Evolutionary conservation across 2,888 invertebrate species (phyloP).

Genomic region (Drosophila falleni): DNA sequence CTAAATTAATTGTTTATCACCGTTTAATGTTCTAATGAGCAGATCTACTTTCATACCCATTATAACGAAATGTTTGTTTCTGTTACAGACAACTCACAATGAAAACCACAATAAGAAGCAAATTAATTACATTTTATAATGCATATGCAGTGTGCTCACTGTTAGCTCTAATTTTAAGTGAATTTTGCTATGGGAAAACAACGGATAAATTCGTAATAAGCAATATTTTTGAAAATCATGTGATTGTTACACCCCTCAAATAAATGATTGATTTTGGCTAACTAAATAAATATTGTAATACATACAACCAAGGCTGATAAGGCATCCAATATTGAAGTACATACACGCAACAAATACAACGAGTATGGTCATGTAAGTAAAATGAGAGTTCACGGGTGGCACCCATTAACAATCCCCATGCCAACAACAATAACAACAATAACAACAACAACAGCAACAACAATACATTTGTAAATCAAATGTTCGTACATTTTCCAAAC

Average conservation of each 20-base stretch:
- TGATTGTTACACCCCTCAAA: conserved; percentile 13
- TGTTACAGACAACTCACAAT: background rate
- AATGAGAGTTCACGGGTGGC: conserved; percentile 3
- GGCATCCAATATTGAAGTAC: background rate
- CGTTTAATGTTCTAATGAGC: background rate
- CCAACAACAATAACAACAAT: background rate
- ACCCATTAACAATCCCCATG: background rate
- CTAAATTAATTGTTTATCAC: background rate
- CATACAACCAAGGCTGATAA: conserved; percentile 20
- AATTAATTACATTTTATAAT: background rate
- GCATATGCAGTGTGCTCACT: conserved; percentile 30
- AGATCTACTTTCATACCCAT: background rate
- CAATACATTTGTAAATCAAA: conserved; percentile 43
- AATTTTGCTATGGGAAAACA: conserved; percentile 9
- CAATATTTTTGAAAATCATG: conserved; percentile 33
- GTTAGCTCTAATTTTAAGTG: conserved; percentile 22
- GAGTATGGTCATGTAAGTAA: conserved; percentile 3
- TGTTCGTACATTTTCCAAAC: conserved; percentile 36
- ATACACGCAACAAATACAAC: conserved; percentile 8
- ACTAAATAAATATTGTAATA: conserved; percentile 9
- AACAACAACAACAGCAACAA: background rate
- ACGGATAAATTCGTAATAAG: conserved; percentile 23
- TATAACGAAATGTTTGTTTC: background rate
- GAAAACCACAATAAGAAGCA: background rate
- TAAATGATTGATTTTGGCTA: conserved; percentile 15